These are phyloP conservation scores for Corvus hawaiiensis DNA, from an alignment of 2,113 vertebrate species.

Conservation along the genomic window DNA sequence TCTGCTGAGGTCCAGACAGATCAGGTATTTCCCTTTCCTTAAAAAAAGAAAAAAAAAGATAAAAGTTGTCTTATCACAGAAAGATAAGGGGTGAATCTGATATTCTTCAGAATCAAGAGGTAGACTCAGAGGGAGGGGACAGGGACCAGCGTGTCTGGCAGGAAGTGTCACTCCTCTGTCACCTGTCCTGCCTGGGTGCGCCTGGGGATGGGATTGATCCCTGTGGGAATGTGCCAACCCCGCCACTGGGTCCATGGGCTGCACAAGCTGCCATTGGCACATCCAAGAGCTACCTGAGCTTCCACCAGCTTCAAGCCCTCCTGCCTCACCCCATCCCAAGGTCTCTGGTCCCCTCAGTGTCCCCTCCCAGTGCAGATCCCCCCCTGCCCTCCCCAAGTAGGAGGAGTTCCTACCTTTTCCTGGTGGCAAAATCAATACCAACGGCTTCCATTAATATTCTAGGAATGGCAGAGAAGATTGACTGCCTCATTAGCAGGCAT, in stretches of 20 bases:
- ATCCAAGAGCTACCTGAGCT: neutral
- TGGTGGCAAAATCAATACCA: conserved; percentile 28
- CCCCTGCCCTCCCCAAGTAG: neutral
- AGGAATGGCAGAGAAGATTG: conserved; percentile 73
- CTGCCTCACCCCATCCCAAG: neutral
- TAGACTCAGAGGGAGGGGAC: neutral
- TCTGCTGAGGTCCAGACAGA: neutral
- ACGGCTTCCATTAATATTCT: conserved; percentile 69
- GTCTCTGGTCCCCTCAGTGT: neutral
- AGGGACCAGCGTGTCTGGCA: fast-evolving
- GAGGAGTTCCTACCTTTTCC: neutral
- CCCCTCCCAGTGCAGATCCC: neutral
- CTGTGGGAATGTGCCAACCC: neutral
- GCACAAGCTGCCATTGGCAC: neutral
- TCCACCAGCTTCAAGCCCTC: neutral
- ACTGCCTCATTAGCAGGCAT: conserved; percentile 81
- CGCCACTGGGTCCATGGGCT: fast-evolving
- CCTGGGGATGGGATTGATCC: neutral
- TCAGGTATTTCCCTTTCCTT: neutral
- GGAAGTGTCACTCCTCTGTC: neutral
- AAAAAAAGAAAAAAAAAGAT: neutral
- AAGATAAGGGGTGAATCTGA: neutral
- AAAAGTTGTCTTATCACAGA: neutral
- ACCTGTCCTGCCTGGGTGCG: fast-evolving
- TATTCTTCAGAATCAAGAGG: neutral